Evolutionary conservation across 2,888 invertebrate species (phyloP).

Genomic region (Mimas tiliae): DNA sequence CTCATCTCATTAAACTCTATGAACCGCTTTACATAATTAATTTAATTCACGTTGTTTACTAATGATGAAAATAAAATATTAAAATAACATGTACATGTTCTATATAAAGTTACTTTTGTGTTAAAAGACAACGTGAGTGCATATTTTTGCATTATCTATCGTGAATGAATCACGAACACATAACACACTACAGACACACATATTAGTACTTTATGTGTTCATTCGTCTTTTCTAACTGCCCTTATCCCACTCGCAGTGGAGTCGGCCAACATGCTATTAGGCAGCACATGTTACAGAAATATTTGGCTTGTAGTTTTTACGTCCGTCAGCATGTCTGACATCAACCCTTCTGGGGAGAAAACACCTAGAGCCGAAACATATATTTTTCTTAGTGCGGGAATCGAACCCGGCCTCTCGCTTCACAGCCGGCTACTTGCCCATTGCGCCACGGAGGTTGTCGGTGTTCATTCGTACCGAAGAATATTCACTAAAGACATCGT

Average conservation of each 20-base stretch:
- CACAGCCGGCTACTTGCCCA: too few relatives aligned
- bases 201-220: neutral
- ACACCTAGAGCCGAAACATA: too few relatives aligned
- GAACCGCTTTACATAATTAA: conserved; percentile 49
- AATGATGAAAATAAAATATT: conserved; percentile 49
- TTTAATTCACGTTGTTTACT: conserved; percentile 62
- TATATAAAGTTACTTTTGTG: conserved; percentile 9
- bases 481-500: neutral
- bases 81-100: neutral
- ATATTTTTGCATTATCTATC: conserved; percentile 31
- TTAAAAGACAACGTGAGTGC: neutral
- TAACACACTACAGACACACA: neutral
- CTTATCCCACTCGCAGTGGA: too few relatives aligned
- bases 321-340: too few relatives aligned
- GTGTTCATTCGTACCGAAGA: neutral
- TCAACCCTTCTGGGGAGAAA: too few relatives aligned
- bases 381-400: too few relatives aligned
- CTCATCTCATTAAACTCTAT: conserved; percentile 39
- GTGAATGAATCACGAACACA: conserved; percentile 31
- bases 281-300: too few relatives aligned
- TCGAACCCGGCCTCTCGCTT: too few relatives aligned
- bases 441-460: too few relatives aligned
- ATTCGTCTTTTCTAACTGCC: too few relatives aligned
- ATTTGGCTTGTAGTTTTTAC: too few relatives aligned
- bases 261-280: too few relatives aligned